Evolutionary conservation across 2,797 vertebrate genomes (phyloP), one percentile per base, ranked within the genome.

Genomic region (Babyrousa celebensis): DNA sequence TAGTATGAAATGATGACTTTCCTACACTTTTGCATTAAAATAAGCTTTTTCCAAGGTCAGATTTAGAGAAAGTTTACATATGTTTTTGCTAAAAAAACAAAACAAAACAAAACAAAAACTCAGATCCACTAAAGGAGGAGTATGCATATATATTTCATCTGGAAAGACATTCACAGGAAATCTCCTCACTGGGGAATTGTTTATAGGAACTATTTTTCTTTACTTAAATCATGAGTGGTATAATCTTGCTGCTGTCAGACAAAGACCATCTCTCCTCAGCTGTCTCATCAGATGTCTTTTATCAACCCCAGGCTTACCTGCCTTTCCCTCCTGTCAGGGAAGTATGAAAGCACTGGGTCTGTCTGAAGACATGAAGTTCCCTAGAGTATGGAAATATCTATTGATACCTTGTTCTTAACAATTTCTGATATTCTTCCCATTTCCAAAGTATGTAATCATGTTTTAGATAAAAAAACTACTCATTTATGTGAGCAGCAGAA

Each of bases 171-270:
- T 77, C 60, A 91, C 17, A 79, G 40, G 56, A 97, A 96, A 77
- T 67, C 77, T 78, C 11, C 3, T 71, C 68, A 79, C 58, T 48
- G 12, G 58, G 58, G 86, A 60, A 94, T 91, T 97, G 89, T 97
- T 96, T 94, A 94, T 95, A 77, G 84, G 89, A 58, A 82, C 56
- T 27, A 85, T 93, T 93, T 97, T 87, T 92, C 96, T 97, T 96
- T 77, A 65, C 89, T 78, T 97, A 97, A 97, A 96, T 96, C 94
- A 70, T 75, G 85, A 94, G 91, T 95, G 89, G 89, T 95, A 43
- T 96, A 96, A 96, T 97, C 94, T 87, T 96, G 63, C 63, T 89
- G 84, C 75, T 96, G 89, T 97, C 95, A 95, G 75, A 93, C 84
- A 96, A 85, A 91, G 72, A 32, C 43, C 68, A 83, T 98, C 83